Evolutionary conservation across 2,113 vertebrate species (phyloP).

Genomic region (Prunella himalayana): DNA sequence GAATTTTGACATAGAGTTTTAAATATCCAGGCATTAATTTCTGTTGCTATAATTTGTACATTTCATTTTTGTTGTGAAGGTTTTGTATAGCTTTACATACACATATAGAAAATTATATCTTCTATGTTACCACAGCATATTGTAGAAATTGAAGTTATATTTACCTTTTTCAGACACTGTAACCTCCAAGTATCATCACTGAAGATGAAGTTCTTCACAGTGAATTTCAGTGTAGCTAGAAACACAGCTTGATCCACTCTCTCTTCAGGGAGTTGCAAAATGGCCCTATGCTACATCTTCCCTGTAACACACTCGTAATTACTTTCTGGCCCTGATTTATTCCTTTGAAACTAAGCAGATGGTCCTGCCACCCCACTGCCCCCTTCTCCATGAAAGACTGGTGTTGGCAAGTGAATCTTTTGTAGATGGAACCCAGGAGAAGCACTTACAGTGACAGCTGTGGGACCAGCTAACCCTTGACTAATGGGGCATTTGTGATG

Average conservation of each 20-base stretch:
- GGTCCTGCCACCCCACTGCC: not conserved
- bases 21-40: not conserved
- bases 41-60: not conserved
- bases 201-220: not conserved
- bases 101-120: not conserved
- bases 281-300: not conserved
- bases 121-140: not conserved
- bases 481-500: constrained; percentile 43
- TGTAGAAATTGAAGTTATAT: not conserved
- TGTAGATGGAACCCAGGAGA: not conserved
- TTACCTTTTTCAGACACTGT: not conserved
- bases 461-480: constrained; percentile 49
- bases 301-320: not conserved
- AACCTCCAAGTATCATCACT: not conserved
- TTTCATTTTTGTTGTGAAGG: not conserved
- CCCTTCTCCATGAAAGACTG: not conserved
- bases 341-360: constrained; percentile 45
- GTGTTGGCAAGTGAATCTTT: not conserved
- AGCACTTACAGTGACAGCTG: constrained; percentile 21
- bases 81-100: not conserved
- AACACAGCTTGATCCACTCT: not conserved
- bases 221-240: not conserved
- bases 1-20: not conserved
- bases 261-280: not conserved
- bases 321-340: not conserved